These are phyloP conservation scores for Epinephelus lanceolatus DNA, from an alignment of 2,113 vertebrate species.

Conservation along the genomic window DNA sequence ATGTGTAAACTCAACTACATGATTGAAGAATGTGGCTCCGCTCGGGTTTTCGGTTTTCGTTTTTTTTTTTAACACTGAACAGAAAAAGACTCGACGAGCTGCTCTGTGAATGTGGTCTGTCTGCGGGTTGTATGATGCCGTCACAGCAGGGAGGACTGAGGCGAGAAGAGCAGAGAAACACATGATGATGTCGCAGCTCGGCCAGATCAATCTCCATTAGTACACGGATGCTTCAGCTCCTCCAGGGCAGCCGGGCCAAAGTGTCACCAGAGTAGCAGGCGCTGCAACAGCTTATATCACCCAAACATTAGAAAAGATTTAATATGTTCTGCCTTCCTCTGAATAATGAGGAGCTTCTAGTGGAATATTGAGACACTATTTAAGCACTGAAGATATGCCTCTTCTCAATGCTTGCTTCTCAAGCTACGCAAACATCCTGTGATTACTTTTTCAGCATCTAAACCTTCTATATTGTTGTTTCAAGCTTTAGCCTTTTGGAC, in stretches of 20 bases:
- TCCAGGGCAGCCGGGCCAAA: constrained; percentile 18
- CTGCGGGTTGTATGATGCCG: neutral
- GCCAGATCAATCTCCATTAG: constrained; percentile 62
- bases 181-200: constrained; percentile 25
- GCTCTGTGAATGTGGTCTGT: neutral
- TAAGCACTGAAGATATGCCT: neutral
- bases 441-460: constrained; percentile 28
- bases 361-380: neutral
- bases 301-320: neutral
- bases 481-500: constrained; percentile 24
- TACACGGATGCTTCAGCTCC: constrained; percentile 23
- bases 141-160: constrained; percentile 17
- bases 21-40: neutral
- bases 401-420: neutral
- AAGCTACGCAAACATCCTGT: constrained; percentile 52
- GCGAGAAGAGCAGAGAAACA: constrained; percentile 48
- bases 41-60: neutral
- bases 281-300: constrained; percentile 51
- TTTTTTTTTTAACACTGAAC: too few relatives aligned
- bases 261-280: constrained; percentile 29
- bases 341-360: neutral
- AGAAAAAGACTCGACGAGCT: neutral
- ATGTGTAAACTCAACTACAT: neutral
- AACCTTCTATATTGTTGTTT: constrained; percentile 41
- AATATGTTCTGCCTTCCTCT: constrained; percentile 1